These are phyloP conservation scores for Aporophyla lueneburgensis DNA, from an alignment of 2,888 invertebrate species.

Conservation along the genomic window DNA sequence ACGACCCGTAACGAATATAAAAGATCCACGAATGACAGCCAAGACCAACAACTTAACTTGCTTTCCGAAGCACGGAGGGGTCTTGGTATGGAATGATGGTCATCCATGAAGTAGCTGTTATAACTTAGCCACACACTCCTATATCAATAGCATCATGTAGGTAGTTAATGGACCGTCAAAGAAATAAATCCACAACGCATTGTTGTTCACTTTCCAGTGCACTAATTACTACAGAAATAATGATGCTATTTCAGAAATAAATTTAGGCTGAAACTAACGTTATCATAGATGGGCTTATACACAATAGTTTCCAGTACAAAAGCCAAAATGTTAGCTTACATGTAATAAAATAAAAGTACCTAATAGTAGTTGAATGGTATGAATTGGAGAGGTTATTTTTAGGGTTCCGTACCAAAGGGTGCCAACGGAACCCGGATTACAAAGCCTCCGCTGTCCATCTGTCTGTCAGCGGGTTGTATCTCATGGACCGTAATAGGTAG, in stretches of 20 bases:
- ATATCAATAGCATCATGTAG: not conserved
- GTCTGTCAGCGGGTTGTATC: too few species aligned
- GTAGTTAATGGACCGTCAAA: conserved; percentile 17
- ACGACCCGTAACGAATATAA: too few species aligned
- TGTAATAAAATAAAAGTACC: not conserved
- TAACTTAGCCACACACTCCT: too few species aligned
- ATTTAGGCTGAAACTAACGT: conserved; percentile 19
- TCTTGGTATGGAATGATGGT: too few species aligned
- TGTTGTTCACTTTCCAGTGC: conserved; percentile 14
- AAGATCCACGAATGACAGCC: too few species aligned
- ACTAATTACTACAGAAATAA: conserved; percentile 40
- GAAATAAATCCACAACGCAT: conserved; percentile 34
- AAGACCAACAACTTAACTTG: too few species aligned
- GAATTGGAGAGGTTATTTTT: not conserved
- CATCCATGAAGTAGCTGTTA: too few species aligned
- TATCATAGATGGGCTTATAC: not conserved
- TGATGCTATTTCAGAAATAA: conserved; percentile 19
- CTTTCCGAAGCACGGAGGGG: too few species aligned
- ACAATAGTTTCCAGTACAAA: conserved; percentile 17
- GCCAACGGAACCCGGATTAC: too few species aligned
- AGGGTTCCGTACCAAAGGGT: too few species aligned
- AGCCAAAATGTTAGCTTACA: conserved; percentile 3
- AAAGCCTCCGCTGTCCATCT: too few species aligned
- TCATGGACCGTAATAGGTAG: too few species aligned
- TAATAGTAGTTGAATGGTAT: not conserved